Percentiles rank a stretch among this genome's conserved stretches.
Conservation (phyloP, 2,888 invertebrate genomes). For the Lathronympha strigana region DNA sequence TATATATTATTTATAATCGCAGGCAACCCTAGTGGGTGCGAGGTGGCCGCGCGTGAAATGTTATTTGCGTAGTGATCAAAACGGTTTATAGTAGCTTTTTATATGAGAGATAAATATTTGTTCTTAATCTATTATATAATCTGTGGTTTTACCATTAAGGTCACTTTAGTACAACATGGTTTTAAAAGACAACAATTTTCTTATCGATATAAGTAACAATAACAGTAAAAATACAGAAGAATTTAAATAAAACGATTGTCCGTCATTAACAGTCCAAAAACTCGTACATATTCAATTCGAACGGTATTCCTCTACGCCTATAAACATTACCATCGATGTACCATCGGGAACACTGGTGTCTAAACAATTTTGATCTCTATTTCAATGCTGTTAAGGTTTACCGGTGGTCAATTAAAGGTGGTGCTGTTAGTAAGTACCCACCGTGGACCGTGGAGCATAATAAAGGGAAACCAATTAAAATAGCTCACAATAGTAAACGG, state of each 20-base stretch:
- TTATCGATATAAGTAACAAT: not conserved
- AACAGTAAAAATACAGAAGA: slow-evolving; percentile 13
- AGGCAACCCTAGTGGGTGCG: no score
- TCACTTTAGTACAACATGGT: not conserved
- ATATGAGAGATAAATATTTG: no score
- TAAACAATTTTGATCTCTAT: no score
- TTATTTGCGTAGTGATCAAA: no score
- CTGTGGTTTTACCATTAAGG: no score
- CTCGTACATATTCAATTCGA: slow-evolving; percentile 8
- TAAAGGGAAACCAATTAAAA: slow-evolving; percentile 35
- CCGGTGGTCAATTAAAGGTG: no score
- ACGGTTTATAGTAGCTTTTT: no score
- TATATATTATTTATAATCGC: no score
- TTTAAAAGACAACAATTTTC: not conserved
- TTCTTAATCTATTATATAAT: no score
- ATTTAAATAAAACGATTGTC: slow-evolving; percentile 15
- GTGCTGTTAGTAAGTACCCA: slow-evolving; percentile 9
- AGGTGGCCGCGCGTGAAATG: no score
- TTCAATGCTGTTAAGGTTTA: no score
- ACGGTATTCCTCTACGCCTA: slow-evolving; percentile 15
- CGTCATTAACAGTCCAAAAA: slow-evolving; percentile 12
- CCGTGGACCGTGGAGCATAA: slow-evolving; percentile 23
- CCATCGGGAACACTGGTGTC: no score
- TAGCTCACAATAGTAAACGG: slow-evolving; percentile 33
- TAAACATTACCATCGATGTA: slow-evolving; percentile 22